Evolutionary conservation across 2,113 vertebrate genomes (phyloP).

Genomic region (Haemorhous mexicanus): DNA sequence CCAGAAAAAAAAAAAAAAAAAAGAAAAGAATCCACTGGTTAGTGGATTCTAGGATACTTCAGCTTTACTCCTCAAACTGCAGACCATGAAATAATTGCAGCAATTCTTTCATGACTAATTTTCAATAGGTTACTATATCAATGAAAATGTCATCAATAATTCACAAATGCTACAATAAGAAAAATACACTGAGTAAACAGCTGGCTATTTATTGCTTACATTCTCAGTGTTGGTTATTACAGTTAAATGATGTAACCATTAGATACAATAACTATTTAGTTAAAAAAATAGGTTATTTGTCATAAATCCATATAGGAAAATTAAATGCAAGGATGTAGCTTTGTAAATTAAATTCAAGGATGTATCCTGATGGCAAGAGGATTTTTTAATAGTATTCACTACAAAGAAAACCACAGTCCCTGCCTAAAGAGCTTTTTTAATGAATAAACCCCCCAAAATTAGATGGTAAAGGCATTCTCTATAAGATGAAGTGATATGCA

Average conservation of each 20-base stretch:
- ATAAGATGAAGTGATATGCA: not conserved
- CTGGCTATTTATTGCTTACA: constrained; percentile 15
- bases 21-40: not conserved
- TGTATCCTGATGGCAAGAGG: not conserved
- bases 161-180: not conserved
- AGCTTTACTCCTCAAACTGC: not conserved
- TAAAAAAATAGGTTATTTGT: not conserved
- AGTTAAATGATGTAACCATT: not conserved
- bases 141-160: not conserved
- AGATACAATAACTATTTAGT: not conserved
- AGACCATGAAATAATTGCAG: not conserved
- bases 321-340: not conserved
- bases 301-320: not conserved
- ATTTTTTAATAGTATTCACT: not conserved
- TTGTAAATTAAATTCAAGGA: not conserved
- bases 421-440: not conserved
- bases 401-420: not conserved
- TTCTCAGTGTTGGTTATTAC: constrained; percentile 4
- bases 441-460: fast-evolving
- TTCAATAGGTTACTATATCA: not conserved
- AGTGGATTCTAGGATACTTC: not conserved
- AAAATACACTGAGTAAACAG: not conserved
- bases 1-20: not conserved
- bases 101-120: constrained; percentile 1
- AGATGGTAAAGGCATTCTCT: not conserved